Conservation (phyloP, 2,113 vertebrate species). For the Reinhardtius hippoglossoides region DNA sequence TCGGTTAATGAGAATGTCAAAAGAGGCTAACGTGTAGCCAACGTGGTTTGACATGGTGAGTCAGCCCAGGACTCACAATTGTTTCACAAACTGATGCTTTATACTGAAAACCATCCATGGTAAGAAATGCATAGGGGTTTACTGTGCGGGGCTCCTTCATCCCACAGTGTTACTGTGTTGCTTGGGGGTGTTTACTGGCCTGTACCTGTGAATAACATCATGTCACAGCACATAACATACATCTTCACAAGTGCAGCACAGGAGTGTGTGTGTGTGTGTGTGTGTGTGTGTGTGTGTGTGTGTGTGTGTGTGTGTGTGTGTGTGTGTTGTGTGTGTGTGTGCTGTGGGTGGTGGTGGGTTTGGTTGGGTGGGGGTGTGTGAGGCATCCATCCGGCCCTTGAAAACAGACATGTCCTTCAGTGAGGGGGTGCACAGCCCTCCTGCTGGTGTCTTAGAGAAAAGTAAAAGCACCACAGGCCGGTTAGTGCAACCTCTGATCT, state of each 20-base stretch:
- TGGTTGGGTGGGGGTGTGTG: too few relatives aligned
- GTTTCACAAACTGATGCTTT: constrained; percentile 15
- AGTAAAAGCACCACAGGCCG: background rate
- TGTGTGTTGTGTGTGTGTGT: too few relatives aligned
- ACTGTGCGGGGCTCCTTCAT: too few relatives aligned
- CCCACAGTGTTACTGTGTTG: too few relatives aligned
- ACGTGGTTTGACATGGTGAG: background rate
- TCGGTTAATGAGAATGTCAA: constrained; percentile 15
- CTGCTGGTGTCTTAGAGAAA: constrained; percentile 14
- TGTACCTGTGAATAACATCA: constrained; percentile 31
- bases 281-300: too few relatives aligned
- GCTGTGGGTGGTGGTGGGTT: too few relatives aligned
- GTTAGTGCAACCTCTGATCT: constrained; percentile 32
- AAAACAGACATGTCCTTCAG: constrained; percentile 27
- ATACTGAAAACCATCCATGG: background rate
- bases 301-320: too few relatives aligned
- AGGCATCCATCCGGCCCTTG: too few relatives aligned
- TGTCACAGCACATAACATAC: constrained; percentile 25
- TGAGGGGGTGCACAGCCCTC: constrained; percentile 2
- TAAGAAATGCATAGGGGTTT: too few relatives aligned
- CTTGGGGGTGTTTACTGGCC: background rate
- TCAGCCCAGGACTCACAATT: background rate
- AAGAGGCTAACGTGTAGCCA: constrained; percentile 19
- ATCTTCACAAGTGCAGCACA: constrained; percentile 7
- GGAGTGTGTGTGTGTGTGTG: constrained; percentile 3